Conservation (phyloP, 2,113 vertebrate species). For the Edolisoma coerulescens region DNA sequence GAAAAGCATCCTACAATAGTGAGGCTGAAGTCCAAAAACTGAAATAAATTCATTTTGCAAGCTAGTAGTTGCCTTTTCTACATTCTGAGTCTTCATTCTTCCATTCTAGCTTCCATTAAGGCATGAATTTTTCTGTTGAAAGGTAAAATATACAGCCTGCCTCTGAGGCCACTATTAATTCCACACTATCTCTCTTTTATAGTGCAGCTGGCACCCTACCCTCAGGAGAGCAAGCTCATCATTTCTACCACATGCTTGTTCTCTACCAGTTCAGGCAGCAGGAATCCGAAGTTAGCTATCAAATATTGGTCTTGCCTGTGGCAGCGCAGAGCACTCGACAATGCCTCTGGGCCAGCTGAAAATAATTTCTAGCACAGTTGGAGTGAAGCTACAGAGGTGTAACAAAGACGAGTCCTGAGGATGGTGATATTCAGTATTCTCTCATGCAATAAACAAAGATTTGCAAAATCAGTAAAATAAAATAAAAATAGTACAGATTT, state of each 20-base stretch:
- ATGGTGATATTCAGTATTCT: neutral
- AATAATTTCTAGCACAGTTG: slow-evolving; percentile 61
- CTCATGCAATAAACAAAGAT: slow-evolving; percentile 45
- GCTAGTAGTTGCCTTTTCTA: neutral
- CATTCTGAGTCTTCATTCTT: neutral
- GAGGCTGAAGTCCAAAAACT: neutral
- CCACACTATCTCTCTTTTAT: slow-evolving; percentile 61
- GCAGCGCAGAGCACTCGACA: slow-evolving; percentile 17
- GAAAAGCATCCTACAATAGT: neutral
- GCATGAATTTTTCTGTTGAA: slow-evolving; percentile 34
- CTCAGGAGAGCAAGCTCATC: slow-evolving; percentile 63
- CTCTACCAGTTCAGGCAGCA: slow-evolving; percentile 61
- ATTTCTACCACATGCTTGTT: slow-evolving; percentile 64
- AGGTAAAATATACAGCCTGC: slow-evolving; percentile 49
- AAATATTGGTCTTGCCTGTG: slow-evolving; percentile 55
- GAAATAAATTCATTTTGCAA: slow-evolving; percentile 1
- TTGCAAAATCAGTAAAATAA: neutral
- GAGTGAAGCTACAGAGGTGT: slow-evolving; percentile 40
- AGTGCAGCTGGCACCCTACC: slow-evolving; percentile 68
- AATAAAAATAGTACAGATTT: neutral
- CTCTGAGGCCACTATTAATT: slow-evolving; percentile 67
- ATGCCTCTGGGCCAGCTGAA: slow-evolving; percentile 54
- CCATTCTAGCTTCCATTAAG: slow-evolving; percentile 17
- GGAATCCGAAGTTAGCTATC: slow-evolving; percentile 53
- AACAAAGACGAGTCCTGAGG: slow-evolving; percentile 40